Base-by-base conservation (phyloP, 2,113 vertebrate species). In the Pandion haliaetus region DNA sequence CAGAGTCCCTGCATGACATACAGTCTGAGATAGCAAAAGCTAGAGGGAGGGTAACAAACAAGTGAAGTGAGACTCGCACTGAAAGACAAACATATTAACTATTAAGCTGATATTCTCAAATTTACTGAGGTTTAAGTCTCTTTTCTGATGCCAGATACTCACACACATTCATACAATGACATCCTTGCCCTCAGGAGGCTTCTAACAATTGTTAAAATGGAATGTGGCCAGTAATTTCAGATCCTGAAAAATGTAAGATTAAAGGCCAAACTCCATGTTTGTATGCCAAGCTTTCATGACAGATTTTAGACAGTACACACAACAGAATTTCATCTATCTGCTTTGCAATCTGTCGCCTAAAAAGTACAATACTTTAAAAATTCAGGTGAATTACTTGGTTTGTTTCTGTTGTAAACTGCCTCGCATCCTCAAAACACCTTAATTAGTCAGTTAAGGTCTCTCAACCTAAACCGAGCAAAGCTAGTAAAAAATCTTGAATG, bases 31-130 rank as follows among this genome's bases (percentile, higher is more conserved):
- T 0, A 83, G 74, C 82, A 70, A 87, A 90, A 52, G 38, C 87
- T 20, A 52, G 34, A 76, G 70, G 70, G 40, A 88, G 45, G 55
- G 28, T 24, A 72, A 86, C 82, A 71, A 90, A 84, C 61, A 89
- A 84, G 34, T 4, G 31, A 93, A 69, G 62, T 4, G 54, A 90
- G 58, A 40, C 54, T 47, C 31, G 57, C 69, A 69, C 70, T 77
- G 85, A 88, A 96, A 96, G 74, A 73, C 74, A 95, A 93, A 94
- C 49, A 36, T 14, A 74, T 23, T 44, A 88, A 85, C 70, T 44
- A 17, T 11, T 90, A 82, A 88, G 32, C 25, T 38, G 71, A 77
- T 50, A 88, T 5, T 66, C 58, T 38, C 85, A 54, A 13, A 83
- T 58, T 50, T 42, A 63, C 63, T 34, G 59, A 77, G 55, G 26